Base-by-base conservation (phyloP, 2,888 invertebrate species). In the Boloria euphrosyne region DNA sequence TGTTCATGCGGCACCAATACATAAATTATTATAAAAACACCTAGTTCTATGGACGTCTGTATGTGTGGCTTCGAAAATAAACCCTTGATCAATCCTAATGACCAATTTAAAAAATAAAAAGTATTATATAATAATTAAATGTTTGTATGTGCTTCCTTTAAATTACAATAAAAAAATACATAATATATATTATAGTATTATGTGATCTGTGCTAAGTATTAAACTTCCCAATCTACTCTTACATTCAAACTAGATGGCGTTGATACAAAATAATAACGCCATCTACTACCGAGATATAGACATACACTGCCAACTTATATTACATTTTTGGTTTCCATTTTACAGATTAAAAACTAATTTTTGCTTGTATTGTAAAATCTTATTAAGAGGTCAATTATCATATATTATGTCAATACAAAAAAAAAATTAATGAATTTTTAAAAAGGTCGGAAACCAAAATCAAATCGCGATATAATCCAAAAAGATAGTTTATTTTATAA, bases 1-100 rank as follows among this genome's bases (percentile, higher is more conserved):
- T 74, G 74, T 73, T 61, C 60, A 47, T 44, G 57, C 31, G 50
- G 58, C 54, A 59, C 52, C 53, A 57, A 57, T 27, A 43, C 53
- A 63, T 16, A 27, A 64, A 63, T 51, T 31, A 31, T 17, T 38
- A 38, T 38, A 38, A 65, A 31, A 67, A 43, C 18, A 55, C 51
- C n/a, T 57, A 66, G 50, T 43, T 38, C 61, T 66, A 64, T 57
- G 60, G 68, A 57, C 53, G 47, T 62, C 43, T 61, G 59, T 53
- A 22, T 16, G 22, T 51, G 18, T 58, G 13, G 27, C 16, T 22
- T 16, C 22, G 22, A 46, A n/a, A 44, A 14, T 50, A 14, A 50
- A 22, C 22, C 13, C 17, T 50, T 13, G 22, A 31, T 16, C 3
- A 53, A 17, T 3, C 17, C 17, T 16, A 38, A 52, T 31, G 7